These are phyloP conservation scores for Astyanax mexicanus DNA, from an alignment of 2,797 vertebrate species.

Conservation along the genomic window DNA sequence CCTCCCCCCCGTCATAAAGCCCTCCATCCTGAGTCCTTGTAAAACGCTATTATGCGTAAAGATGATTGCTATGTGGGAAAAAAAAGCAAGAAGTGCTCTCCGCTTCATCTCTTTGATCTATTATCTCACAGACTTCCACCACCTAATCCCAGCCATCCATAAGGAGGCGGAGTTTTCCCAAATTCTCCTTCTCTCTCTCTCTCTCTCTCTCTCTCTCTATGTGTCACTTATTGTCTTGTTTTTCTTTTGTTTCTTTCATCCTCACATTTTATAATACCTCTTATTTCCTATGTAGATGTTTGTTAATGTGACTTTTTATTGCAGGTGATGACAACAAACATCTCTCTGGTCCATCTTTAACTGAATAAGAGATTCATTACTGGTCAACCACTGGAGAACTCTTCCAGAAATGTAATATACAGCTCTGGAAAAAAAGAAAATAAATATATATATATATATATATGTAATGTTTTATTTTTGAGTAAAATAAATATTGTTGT, in stretches of 20 bases:
- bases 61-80: slow-evolving; percentile 67
- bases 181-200: slow-evolving; percentile 20
- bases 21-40: slow-evolving; percentile 54
- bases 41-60: slow-evolving; percentile 67
- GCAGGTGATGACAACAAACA: background rate
- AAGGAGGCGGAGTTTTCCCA: slow-evolving; percentile 56
- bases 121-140: slow-evolving; percentile 80
- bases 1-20: slow-evolving; percentile 49
- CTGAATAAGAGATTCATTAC: no score
- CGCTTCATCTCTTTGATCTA: slow-evolving; percentile 78
- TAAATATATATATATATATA: no score
- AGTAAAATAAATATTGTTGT: no score
- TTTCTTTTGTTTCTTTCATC: background rate
- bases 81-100: slow-evolving; percentile 65
- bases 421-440: no score
- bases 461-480: no score
- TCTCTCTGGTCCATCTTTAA: background rate
- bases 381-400: no score
- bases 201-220: background rate
- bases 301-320: background rate
- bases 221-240: background rate
- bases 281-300: background rate
- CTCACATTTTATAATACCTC: background rate
- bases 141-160: slow-evolving; percentile 75
- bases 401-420: no score